Evolutionary conservation across 2,888 invertebrate genomes (phyloP).

Genomic region (Latrodectus elegans): DNA sequence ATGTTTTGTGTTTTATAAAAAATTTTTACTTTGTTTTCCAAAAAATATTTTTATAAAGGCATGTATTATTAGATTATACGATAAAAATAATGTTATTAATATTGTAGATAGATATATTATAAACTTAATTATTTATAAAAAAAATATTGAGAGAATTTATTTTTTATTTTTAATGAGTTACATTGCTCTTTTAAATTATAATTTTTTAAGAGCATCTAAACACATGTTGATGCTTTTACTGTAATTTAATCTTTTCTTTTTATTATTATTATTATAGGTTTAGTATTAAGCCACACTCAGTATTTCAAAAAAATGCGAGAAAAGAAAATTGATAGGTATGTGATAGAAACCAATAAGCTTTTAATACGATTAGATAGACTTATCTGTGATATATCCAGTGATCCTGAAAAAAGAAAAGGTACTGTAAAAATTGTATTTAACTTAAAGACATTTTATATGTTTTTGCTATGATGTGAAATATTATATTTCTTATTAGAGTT

Average conservation of each 20-base stretch:
- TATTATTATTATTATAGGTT: conserved; percentile 77
- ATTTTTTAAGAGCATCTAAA: background rate
- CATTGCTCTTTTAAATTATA: background rate
- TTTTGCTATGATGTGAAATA: background rate
- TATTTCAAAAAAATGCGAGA: conserved; percentile 83
- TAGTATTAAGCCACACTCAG: conserved; percentile 81
- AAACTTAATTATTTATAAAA: too few species aligned
- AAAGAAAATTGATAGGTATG: conserved; percentile 87
- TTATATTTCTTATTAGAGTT: conserved; percentile 76
- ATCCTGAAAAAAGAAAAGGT: conserved; percentile 73
- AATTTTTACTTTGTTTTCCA: too few species aligned
- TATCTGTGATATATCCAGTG: conserved; percentile 84
- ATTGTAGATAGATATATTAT: background rate
- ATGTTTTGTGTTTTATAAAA: too few species aligned
- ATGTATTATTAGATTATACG: too few species aligned
- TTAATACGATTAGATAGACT: conserved; percentile 94
- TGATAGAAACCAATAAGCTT: conserved; percentile 95
- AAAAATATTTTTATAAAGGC: too few species aligned
- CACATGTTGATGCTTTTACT: background rate
- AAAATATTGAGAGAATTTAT: too few species aligned
- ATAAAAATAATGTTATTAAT: background rate
- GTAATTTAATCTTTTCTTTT: conserved; percentile 7
- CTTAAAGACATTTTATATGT: background rate
- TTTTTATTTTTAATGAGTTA: background rate
- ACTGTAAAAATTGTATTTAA: background rate